Base-by-base conservation (phyloP, 2,888 invertebrate species). In the Eulithis testata region DNA sequence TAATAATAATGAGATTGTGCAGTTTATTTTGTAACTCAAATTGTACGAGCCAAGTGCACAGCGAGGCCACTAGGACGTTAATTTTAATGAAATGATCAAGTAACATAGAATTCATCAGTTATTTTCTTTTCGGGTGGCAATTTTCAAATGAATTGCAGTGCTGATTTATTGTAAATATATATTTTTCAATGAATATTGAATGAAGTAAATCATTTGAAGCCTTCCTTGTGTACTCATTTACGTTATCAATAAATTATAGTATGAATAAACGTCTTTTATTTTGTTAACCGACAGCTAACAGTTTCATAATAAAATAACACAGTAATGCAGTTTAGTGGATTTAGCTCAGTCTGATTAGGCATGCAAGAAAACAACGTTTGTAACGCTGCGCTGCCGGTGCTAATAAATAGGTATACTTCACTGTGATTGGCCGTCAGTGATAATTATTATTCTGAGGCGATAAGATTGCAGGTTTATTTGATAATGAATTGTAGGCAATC, bases 171-270 rank as follows among this genome's bases (percentile, higher is more conserved):
- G 91, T 91, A 92, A 89, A 92, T 91, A 92, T 84, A 79, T 84
- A 87, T 80, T 83, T 90, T 90, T 83, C 85, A 89, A 86, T 89
- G 85, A 87, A 90, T 89, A 89, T 90, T 89, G 85, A 90, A 91
- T 91, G 90, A 91, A 91, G 85, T 90, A 85, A 90, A 91, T 90
- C 90, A 90, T 91, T 91, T 91, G 78, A 90, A 91, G 92, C 91
- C 92, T 90, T 87, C 93, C 87, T 90, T 91, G 90, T 93, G 93
- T 93, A 93, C 93, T 93, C 93, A 93, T 93, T 93, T 93, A 92
- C 91, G 93, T 93, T 93, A 93, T 93, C 88, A 93, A 92, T 93
- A 93, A 93, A 75, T 90, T 92, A 93, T 92, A 90, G 91, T 92
- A 93, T 91, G 88, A 89, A 90, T 76, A 70, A 57, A 63, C 64